phyloP scores from a whole-genome alignment of 1,140 invertebrate genomes.

The Bombus sylvicola region DNA sequence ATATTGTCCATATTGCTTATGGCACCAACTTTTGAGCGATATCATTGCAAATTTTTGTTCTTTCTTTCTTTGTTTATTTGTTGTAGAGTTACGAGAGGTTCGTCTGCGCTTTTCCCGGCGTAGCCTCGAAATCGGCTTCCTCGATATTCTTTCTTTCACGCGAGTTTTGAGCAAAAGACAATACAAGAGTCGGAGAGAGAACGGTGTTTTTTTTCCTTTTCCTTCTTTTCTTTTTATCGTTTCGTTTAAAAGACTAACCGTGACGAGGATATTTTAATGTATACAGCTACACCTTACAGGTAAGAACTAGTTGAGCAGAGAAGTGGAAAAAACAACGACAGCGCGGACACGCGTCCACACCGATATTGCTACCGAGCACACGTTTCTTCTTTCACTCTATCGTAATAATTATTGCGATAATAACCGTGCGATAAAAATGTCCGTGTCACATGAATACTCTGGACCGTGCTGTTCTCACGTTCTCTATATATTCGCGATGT shows the following conservation, averaged over 20 bases:
- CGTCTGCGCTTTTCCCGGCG: constrained; percentile 13
- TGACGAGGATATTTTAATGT: constrained; percentile 59
- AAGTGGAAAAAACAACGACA: constrained; percentile 69
- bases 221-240: neutral
- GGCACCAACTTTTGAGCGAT: constrained; percentile 75
- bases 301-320: constrained; percentile 78
- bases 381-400: constrained; percentile 46
- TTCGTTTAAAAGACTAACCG: constrained; percentile 51
- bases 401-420: constrained; percentile 67
- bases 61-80: neutral
- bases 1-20: constrained; percentile 79
- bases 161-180: constrained; percentile 48
- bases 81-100: constrained; percentile 31
- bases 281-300: constrained; percentile 63
- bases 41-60: constrained; percentile 45
- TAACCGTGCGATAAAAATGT: constrained; percentile 59
- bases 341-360: constrained; percentile 42
- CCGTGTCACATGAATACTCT: constrained; percentile 46
- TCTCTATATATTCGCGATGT: neutral
- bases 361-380: constrained; percentile 64
- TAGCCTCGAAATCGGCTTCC: constrained; percentile 11
- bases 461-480: neutral
- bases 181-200: constrained; percentile 59
- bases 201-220: neutral
- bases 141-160: neutral